Evolutionary conservation across 2,797 vertebrate genomes (phyloP), one percentile per base, ranked within the genome.

Genomic region (Danionella dracula): DNA sequence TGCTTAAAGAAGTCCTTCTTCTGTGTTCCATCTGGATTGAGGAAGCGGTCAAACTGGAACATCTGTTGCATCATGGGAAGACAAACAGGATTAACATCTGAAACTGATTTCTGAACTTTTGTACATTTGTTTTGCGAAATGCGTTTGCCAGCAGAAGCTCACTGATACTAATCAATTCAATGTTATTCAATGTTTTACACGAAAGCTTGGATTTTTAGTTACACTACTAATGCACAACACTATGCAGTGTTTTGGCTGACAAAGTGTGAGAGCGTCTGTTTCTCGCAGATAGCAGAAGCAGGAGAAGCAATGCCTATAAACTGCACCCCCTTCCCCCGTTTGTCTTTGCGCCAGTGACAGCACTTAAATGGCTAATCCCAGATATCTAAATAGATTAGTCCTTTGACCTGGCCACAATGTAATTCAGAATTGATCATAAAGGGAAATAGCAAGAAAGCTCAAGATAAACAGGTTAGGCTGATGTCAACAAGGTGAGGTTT

Each of bases 31-130:
- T 92, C 79, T 0, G 82, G 71, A 45, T 89, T 92, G 15, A 98
- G 66, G 45, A 98, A 98, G 23, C 94, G 90, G 51, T 98, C 48
- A 0, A 92, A 94, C 70, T 89, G 91, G 70, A 96, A 99, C 73
- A 46, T 74, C 88, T 91, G 63, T 70, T 48, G 21, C 38, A 42
- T 27, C 10, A 23, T 7, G 11, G 46, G 10, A 62, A 27, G 9
- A 60, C n/a, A n/a, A 15, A 49, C 13, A 68, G 4, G 38, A 32
- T 70, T 17, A 42, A 29, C 2, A 27, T 27, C 3, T 27, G 3
- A 27, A 27, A 6, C 23, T 3, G 6, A 6, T 27, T 27, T 27
- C 3, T 3, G 23, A 6, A 6, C 23, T 27, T 3, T 27, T 27
- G 3, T 3, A 6, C 23, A 27, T 27, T 27, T 27, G 6, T n/a